A percentile compares a stretch with the other conserved stretches of the same genome.
These are phyloP conservation scores for Drosophila lacicola DNA, from an alignment of 2,888 invertebrate genomes.

Conservation along the genomic window DNA sequence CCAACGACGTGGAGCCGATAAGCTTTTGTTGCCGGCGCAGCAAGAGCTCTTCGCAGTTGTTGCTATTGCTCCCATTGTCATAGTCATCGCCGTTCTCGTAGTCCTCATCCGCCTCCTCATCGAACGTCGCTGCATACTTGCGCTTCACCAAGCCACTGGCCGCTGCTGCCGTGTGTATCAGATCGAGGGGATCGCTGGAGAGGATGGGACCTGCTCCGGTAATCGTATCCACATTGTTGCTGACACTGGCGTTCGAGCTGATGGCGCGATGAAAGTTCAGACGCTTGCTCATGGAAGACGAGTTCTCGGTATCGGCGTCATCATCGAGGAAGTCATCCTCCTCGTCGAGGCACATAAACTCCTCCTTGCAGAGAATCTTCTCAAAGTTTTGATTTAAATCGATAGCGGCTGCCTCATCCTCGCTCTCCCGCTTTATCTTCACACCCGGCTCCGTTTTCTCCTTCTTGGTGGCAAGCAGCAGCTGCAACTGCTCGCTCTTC, in stretches of 20 bases:
- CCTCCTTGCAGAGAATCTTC: constrained; percentile 85
- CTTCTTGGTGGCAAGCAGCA: constrained; percentile 78
- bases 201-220: constrained; percentile 19
- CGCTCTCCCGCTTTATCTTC: constrained; percentile 48
- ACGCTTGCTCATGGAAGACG: constrained; percentile 73
- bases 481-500: constrained; percentile 72
- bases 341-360: constrained; percentile 84
- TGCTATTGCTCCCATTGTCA: constrained; percentile 39
- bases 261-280: constrained; percentile 33
- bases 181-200: constrained; percentile 80
- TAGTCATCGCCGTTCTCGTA: constrained; percentile 55
- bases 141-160: constrained; percentile 67
- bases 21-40: constrained; percentile 45
- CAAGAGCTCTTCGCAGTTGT: constrained; percentile 31
- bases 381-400: constrained; percentile 85
- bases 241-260: constrained; percentile 1
- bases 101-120: constrained; percentile 48
- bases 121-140: constrained; percentile 69
- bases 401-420: constrained; percentile 44
- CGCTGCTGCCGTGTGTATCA: constrained; percentile 65
- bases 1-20: constrained; percentile 31
- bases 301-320: constrained; percentile 65
- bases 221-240: constrained; percentile 58
- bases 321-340: constrained; percentile 78
- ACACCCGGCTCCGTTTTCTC: constrained; percentile 77